Evolutionary conservation across 2,113 vertebrate genomes (phyloP), one percentile per base, ranked within the genome.

Genomic region (Myotis davidii): DNA sequence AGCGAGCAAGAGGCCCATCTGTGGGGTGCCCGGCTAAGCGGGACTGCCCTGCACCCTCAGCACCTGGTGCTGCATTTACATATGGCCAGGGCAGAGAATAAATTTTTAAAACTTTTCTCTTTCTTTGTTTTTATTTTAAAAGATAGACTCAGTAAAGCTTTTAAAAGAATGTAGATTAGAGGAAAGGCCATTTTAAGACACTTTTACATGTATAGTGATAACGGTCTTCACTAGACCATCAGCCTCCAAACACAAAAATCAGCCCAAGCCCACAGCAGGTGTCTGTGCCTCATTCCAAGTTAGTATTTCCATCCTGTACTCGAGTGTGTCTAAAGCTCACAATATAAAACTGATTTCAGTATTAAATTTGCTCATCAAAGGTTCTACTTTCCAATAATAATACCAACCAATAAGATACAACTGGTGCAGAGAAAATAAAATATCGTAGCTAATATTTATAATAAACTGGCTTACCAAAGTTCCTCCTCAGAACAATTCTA

Each of bases 401-500:
- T 67, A 96, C 94, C 84, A 42, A 96, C 78, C 73, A 61, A 59
- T 59, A 96, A 94, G 65, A 77, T 92, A 91, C 18, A 96, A 97
- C 32, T 85, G 91, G 94, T 94, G 45, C 96, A 97, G 97, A 98
- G 91, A 98, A 81, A 98, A 94, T 94, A 94, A 95, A 92, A 37
- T 93, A 61, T 96, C 96, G 97, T 85, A 97, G 92, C 94, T 59
- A 74, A 65, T 64, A 88, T 81, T 95, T 93, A 73, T 50, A 84
- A 52, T 79, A 90, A 93, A 92, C 85, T 90, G 93, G 93, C 96
- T 97, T 90, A 97, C 74, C 95, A 98, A 89, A 83, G 79, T 21
- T 96, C 97, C 92, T 98, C 95, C 95, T 97, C 94, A 97, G 94
- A 98, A 95, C 79, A 97, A 93, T 85, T 91, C 92, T 88, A 48